A percentile compares a stretch with the other conserved stretches of the same genome.
Evolutionary conservation across 1,140 invertebrate species (phyloP).

Genomic region (Mya arenaria): DNA sequence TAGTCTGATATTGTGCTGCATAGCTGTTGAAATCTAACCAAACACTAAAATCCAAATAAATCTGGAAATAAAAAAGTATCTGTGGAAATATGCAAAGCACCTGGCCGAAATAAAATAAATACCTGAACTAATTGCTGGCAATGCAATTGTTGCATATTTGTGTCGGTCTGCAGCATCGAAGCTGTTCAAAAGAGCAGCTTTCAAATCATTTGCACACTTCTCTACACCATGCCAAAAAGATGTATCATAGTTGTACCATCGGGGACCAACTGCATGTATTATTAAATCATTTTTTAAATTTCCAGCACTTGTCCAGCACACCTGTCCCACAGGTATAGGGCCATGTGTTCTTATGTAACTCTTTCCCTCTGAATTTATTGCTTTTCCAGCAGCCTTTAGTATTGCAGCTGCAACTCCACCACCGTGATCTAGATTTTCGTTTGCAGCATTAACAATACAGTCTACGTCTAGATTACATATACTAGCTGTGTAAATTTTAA

Average conservation of each 20-base stretch:
- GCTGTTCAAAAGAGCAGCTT: constrained; percentile 4
- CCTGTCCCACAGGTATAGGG: neutral
- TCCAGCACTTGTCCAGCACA: neutral
- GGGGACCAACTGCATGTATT: no score
- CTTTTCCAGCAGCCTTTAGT: constrained; percentile 24
- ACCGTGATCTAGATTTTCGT: neutral
- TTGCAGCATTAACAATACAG: constrained; percentile 43
- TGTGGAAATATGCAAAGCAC: no score
- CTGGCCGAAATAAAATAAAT: no score
- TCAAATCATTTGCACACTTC: neutral
- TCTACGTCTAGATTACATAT: constrained; percentile 80
- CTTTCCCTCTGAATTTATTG: constrained; percentile 11
- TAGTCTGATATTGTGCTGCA: no score
- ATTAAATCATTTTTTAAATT: constrained; percentile 32
- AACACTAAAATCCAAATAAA: no score
- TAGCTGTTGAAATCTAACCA: no score
- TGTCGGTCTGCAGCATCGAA: neutral
- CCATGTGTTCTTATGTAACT: neutral
- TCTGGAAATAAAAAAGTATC: no score
- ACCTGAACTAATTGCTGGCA: constrained; percentile 41
- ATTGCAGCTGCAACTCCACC: constrained; percentile 31
- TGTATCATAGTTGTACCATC: no score
- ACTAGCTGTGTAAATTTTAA: constrained; percentile 85
- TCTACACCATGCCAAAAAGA: neutral
- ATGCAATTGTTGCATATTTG: neutral